Base-by-base conservation (phyloP, 2,797 vertebrate genomes). In the Ctenochaetus hawaiiensis region DNA sequence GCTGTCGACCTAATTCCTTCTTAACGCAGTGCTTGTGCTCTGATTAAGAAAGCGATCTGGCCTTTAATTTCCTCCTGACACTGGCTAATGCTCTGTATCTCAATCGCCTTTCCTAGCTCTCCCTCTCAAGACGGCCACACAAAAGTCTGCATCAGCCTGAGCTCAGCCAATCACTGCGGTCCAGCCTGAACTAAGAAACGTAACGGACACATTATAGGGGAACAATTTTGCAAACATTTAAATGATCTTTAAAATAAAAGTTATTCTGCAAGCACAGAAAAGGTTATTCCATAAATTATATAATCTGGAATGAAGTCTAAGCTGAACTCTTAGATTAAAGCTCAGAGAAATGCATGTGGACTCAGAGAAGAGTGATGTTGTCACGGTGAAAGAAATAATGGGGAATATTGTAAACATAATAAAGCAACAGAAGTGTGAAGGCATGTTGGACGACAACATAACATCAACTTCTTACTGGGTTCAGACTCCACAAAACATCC, bases 41-140 rank as follows among this genome's bases (percentile, higher is more conserved):
- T 97, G 97, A 97, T 98, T 98, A 98, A 97, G 96, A 96, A 96
- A 96, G 96, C 96, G 96, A 97, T 97, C 96, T 96, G 96, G 96
- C 96, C 96, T 97, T 96, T 96, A 97, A 96, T 97, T 98, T 97
- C 95, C 96, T 96, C 94, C 95, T 97, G 97, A 97, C 97, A 97
- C 96, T 93, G 92, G 95, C 95, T 98, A 97, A 97, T 97, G 95
- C 94, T 96, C 94, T 97, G 91, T 96, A 94, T 97, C 96, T 97
- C 96, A 96, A 96, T 97, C 94, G 91, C 81, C 82, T 91, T 74
- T 80, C 86, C 83, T 26, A 23, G 78, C 74, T 80, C 73, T 82
- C 82, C 75, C 74, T 81, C 78, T 77, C 67, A 45, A 18, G 39
- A 44, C 65, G 34, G 57, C 75, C 8, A 54, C 80, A 60, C 80